Percentiles rank a stretch among this genome's conserved stretches.
Conservation (phyloP, 2,797 vertebrate species). For the Rhynchotus rufescens region DNA sequence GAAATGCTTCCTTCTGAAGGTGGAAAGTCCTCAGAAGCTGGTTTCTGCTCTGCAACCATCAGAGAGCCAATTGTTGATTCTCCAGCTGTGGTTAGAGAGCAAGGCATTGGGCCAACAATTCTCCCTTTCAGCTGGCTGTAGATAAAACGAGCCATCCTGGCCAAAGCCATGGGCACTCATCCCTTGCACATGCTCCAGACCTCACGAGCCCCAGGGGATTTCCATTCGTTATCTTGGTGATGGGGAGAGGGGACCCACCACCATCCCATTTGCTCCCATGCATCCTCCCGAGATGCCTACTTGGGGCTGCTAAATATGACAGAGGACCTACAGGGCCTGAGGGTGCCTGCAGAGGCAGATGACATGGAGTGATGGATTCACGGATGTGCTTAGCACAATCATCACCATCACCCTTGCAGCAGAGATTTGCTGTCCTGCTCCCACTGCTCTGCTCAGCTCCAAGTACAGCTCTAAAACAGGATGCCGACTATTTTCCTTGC, state of each 20-base stretch:
- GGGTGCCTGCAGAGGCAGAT: neutral
- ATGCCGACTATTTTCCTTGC: neutral
- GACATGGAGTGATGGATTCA: neutral
- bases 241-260: neutral
- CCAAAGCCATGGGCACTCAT: neutral
- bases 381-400: fast-evolving
- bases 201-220: neutral
- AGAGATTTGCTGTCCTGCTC: neutral
- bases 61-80: neutral
- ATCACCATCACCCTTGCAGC: fast-evolving
- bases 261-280: neutral
- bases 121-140: neutral
- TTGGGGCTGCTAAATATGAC: neutral
- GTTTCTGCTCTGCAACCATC: neutral
- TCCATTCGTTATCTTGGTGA: neutral
- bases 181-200: neutral
- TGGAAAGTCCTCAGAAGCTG: neutral
- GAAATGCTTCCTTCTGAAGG: neutral
- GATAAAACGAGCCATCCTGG: neutral
- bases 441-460: fast-evolving
- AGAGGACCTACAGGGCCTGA: neutral
- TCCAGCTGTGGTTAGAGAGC: neutral
- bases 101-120: neutral
- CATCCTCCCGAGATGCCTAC: too few species aligned
- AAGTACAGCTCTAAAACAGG: neutral